phyloP scores from a whole-genome alignment of 2,113 vertebrate species.

The Stigmatopora nigra region DNA sequence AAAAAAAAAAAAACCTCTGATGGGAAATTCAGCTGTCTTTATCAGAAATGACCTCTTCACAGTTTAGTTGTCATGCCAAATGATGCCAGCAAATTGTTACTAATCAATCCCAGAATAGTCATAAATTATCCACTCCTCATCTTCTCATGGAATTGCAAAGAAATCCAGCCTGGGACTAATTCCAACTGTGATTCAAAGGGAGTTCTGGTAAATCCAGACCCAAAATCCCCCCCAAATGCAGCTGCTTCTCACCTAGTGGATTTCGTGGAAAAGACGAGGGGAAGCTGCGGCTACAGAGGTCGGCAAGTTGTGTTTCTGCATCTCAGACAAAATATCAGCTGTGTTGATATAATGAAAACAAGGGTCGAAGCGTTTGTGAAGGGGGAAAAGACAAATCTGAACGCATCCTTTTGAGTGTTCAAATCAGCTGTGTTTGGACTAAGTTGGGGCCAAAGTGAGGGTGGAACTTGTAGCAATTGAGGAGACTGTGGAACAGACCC shows the following conservation, averaged over 20 bases:
- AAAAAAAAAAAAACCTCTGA: conserved; percentile 1
- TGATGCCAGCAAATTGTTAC: not conserved
- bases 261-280: conserved; percentile 32
- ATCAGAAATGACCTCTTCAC: conserved; percentile 7
- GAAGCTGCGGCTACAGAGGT: conserved; percentile 48
- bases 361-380: conserved; percentile 40
- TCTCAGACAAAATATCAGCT: conserved; percentile 30
- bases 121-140: not conserved
- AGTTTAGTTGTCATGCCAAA: not conserved
- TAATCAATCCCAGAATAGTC: not conserved
- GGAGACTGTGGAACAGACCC: conserved; percentile 18
- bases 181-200: conserved; percentile 21
- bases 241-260: conserved; percentile 40
- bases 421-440: conserved; percentile 21
- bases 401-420: not conserved
- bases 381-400: conserved; percentile 7
- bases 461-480: conserved; percentile 28
- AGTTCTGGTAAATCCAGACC: conserved; percentile 26
- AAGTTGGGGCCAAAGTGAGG: conserved; percentile 15
- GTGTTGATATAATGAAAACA: conserved; percentile 34
- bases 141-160: conserved; percentile 18
- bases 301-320: conserved; percentile 28
- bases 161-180: not conserved
- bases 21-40: conserved; percentile 17
- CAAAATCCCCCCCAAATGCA: conserved; percentile 30